Percentiles rank a stretch among this genome's conserved stretches.
These are phyloP conservation scores for Phymatocera aterrima DNA, from an alignment of 2,888 invertebrate genomes.

Conservation along the genomic window DNA sequence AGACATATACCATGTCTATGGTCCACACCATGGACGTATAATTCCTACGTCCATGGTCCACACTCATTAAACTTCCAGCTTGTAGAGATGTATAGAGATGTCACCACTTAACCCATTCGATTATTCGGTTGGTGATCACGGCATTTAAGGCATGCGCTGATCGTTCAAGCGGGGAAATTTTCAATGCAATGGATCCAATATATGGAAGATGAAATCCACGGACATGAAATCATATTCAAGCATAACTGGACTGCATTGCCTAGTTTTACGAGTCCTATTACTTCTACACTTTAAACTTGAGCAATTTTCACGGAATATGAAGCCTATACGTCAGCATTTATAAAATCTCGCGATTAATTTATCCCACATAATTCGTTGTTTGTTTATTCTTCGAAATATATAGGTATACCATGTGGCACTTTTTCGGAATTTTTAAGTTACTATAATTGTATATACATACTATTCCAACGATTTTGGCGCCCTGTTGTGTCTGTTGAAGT, in stretches of 20 bases:
- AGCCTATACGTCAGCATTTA: background rate
- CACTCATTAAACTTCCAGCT: too few species aligned
- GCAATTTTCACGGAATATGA: background rate
- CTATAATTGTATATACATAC: too few species aligned
- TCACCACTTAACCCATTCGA: background rate
- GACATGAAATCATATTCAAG: background rate
- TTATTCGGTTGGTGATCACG: too few species aligned
- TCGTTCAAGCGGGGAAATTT: constrained; percentile 7
- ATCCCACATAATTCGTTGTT: background rate
- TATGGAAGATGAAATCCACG: too few species aligned
- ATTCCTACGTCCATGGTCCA: too few species aligned
- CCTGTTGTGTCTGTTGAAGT: background rate
- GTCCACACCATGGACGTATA: too few species aligned
- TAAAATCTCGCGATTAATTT: background rate
- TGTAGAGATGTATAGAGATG: background rate
- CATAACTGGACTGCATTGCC: too few species aligned
- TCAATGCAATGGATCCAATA: background rate
- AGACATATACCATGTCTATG: too few species aligned
- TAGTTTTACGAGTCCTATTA: background rate
- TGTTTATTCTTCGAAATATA: background rate
- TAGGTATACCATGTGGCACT: background rate
- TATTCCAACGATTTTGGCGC: too few species aligned
- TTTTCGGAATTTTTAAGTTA: too few species aligned
- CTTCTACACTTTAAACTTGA: background rate
- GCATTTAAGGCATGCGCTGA: background rate